phyloP scores from a whole-genome alignment of 2,888 invertebrate genomes.

The Gastracanthus pulcherrimus region DNA sequence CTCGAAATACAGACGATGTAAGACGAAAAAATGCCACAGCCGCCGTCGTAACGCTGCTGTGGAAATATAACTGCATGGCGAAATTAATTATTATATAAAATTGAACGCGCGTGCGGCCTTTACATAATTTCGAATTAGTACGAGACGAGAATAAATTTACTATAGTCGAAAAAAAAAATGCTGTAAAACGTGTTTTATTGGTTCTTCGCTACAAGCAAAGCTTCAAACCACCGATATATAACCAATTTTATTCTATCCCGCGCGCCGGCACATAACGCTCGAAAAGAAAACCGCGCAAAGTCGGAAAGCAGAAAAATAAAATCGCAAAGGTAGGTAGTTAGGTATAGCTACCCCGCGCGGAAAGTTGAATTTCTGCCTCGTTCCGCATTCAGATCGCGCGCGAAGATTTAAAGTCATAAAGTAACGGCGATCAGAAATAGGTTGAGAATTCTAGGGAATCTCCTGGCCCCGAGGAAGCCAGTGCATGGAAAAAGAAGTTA shows the following conservation, averaged over 20 bases:
- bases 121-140: not conserved
- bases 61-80: not conserved
- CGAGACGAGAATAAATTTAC: not conserved
- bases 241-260: not conserved
- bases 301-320: not conserved
- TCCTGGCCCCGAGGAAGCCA: too few species aligned
- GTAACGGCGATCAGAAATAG: conserved; percentile 13
- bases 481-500: conserved; percentile 9
- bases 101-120: not conserved
- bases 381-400: not conserved
- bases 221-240: too few species aligned
- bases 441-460: not conserved
- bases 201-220: too few species aligned
- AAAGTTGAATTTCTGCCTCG: not conserved
- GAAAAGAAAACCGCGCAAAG: too few species aligned
- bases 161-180: too few species aligned
- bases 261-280: too few species aligned
- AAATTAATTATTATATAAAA: not conserved
- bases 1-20: not conserved
- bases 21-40: not conserved
- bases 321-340: not conserved
- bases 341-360: too few species aligned
- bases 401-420: not conserved
- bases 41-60: not conserved
- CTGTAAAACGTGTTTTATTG: too few species aligned